A percentile compares a stretch with the other conserved stretches of the same genome.
phyloP scores from a whole-genome alignment of 2,888 invertebrate genomes.

The Agrochola macilenta region DNA sequence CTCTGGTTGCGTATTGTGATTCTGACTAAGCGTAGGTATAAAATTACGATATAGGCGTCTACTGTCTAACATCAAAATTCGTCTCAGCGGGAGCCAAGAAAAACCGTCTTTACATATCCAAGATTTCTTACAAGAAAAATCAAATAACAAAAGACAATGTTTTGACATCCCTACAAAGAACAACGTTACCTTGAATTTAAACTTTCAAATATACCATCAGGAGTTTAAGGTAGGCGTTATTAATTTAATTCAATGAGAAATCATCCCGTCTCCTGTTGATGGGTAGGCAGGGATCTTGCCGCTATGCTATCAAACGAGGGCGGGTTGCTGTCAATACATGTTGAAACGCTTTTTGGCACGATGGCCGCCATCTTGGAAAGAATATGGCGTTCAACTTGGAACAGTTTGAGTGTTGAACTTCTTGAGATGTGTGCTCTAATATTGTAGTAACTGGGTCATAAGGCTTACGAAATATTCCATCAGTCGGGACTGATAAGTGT shows the following conservation, averaged over 20 bases:
- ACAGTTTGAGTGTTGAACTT: not conserved
- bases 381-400: not conserved
- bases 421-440: not conserved
- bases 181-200: slow-evolving; percentile 52
- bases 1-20: too few relatives aligned
- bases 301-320: not conserved
- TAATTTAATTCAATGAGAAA: slow-evolving; percentile 54
- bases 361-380: not conserved
- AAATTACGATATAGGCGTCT: too few relatives aligned
- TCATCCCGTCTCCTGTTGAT: slow-evolving; percentile 25
- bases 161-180: slow-evolving; percentile 50
- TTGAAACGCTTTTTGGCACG: not conserved
- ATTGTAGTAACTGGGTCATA: not conserved
- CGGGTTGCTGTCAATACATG: slow-evolving; percentile 23
- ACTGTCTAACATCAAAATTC: too few relatives aligned
- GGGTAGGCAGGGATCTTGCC: not conserved
- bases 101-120: not conserved
- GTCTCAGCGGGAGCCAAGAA: not conserved
- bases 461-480: not conserved
- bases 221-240: slow-evolving; percentile 47
- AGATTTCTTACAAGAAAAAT: not conserved
- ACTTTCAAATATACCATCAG: slow-evolving; percentile 55
- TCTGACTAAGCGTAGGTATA: too few relatives aligned
- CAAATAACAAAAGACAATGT: not conserved
- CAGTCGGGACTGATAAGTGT: not conserved